Conservation (phyloP, 1,140 invertebrate genomes). For the Drosophila pallidifrons region DNA sequence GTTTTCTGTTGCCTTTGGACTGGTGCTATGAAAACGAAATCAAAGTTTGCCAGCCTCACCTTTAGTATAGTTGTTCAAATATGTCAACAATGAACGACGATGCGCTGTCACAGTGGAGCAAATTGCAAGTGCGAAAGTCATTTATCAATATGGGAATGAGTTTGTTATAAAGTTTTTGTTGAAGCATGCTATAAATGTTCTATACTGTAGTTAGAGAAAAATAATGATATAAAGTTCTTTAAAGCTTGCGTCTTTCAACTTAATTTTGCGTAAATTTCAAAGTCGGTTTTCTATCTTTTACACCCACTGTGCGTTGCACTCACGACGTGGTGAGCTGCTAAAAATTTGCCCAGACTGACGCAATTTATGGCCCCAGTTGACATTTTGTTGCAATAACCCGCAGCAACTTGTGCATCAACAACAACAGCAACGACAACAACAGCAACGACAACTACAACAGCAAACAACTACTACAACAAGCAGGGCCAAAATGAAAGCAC, state of each 20-base stretch:
- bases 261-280: background rate
- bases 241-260: background rate
- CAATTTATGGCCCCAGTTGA: conserved; percentile 79
- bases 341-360: conserved; percentile 75
- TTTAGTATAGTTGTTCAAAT: conserved; percentile 57
- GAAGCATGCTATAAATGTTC: too few species aligned
- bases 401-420: conserved; percentile 45
- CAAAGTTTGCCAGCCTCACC: conserved; percentile 63
- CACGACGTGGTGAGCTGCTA: conserved; percentile 26
- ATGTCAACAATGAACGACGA: conserved; percentile 70
- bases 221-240: too few species aligned
- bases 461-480: conserved; percentile 17
- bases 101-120: conserved; percentile 14
- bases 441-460: conserved; percentile 14
- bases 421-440: background rate
- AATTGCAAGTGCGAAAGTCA: background rate
- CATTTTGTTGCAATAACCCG: conserved; percentile 79
- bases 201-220: too few species aligned
- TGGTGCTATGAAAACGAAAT: conserved; percentile 46
- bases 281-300: background rate
- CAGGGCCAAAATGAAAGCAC: conserved; percentile 41
- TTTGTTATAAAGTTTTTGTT: too few species aligned
- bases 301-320: conserved; percentile 11
- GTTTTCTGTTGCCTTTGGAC: conserved; percentile 21
- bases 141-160: background rate